Conservation (phyloP, 2,113 vertebrate genomes). For the Pseudorectes ferrugineus region DNA sequence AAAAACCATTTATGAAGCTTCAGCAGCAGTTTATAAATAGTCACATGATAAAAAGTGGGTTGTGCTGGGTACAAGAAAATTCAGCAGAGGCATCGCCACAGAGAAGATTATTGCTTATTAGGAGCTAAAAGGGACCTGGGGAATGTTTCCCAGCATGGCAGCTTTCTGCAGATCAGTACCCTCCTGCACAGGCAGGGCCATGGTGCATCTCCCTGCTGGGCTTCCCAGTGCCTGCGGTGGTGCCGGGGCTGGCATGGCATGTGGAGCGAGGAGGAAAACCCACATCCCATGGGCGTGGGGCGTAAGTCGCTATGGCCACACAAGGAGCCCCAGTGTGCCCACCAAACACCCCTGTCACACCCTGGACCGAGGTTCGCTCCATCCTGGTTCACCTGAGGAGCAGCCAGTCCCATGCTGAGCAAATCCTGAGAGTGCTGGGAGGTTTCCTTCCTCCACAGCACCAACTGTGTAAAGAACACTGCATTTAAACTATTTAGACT, state of each 20-base stretch:
- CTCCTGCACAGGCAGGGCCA: neutral
- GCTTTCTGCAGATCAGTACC: neutral
- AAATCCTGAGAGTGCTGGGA: fast-evolving
- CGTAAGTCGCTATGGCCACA: neutral
- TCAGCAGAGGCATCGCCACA: neutral
- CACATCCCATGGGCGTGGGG: neutral
- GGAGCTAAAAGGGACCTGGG: neutral
- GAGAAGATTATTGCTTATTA: neutral
- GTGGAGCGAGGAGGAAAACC: neutral
- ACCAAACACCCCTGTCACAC: neutral
- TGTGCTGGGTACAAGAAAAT: neutral
- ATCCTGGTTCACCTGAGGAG: neutral
- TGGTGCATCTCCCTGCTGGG: fast-evolving
- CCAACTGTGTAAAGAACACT: neutral
- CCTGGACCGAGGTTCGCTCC: fast-evolving
- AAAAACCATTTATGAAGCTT: constrained; percentile 43
- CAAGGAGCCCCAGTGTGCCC: fast-evolving
- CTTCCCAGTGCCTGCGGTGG: neutral
- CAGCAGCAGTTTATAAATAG: constrained; percentile 38
- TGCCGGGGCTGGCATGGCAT: fast-evolving
- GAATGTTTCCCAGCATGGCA: neutral
- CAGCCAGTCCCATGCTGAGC: fast-evolving
- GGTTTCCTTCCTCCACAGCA: neutral
- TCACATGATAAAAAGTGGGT: constrained; percentile 49
- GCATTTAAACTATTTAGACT: neutral